A percentile compares a stretch with the other conserved stretches of the same genome.
Evolutionary conservation across 2,797 vertebrate species (phyloP).

Genomic region (Bradypodion pumilum): DNA sequence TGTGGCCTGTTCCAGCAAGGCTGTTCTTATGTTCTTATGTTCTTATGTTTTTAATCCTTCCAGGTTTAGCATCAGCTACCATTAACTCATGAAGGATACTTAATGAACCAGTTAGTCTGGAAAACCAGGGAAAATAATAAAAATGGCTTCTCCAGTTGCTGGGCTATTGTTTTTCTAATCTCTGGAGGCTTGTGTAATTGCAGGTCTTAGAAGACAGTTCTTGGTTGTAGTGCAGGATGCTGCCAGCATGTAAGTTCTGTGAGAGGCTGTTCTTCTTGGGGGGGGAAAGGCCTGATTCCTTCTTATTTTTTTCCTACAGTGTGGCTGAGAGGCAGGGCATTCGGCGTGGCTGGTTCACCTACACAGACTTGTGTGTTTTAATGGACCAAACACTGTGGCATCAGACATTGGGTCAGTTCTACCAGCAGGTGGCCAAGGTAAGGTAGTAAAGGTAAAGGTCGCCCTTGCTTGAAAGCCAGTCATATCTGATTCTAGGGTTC

Average conservation of each 20-base stretch:
- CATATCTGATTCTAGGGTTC: too few relatives aligned
- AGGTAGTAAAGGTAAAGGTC: slow-evolving; percentile 29
- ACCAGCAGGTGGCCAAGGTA: slow-evolving; percentile 91
- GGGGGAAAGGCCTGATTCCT: neutral
- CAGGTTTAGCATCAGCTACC: neutral
- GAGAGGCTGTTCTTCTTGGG: neutral
- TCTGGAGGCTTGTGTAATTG: neutral
- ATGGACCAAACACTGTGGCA: slow-evolving; percentile 92
- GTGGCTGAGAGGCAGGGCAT: slow-evolving; percentile 90
- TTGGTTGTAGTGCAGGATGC: neutral
- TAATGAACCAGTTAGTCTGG: neutral
- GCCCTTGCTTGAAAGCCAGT: too few relatives aligned
- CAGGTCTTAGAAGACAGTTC: neutral
- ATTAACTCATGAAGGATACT: too few relatives aligned
- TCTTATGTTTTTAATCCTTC: too few relatives aligned
- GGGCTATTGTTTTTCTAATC: neutral
- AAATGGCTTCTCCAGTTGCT: neutral
- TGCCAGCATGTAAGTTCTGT: neutral
- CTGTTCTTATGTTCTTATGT: too few relatives aligned
- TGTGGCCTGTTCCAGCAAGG: too few relatives aligned
- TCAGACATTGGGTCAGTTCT: slow-evolving; percentile 84
- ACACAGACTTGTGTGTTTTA: slow-evolving; percentile 94
- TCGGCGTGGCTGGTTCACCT: slow-evolving; percentile 96
- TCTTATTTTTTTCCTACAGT: slow-evolving; percentile 69
- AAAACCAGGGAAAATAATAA: neutral